Evolutionary conservation across 2,888 invertebrate species (phyloP), one percentile per base, ranked within the genome.

Genomic region (Hypsopygia costalis): DNA sequence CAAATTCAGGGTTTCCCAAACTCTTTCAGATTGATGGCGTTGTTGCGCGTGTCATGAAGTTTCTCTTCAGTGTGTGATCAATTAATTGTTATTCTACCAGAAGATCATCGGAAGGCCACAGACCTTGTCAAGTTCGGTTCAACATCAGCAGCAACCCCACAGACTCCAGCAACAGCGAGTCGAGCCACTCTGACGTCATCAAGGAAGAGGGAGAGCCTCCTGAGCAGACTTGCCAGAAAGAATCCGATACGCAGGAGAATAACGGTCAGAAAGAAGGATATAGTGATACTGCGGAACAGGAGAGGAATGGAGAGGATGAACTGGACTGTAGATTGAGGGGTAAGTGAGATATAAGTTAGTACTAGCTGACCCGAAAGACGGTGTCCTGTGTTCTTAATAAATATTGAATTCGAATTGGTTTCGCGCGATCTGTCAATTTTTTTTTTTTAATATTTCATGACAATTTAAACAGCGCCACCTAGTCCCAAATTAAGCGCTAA

Each of bases 141-240:
- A 62, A 69, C 54, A 40, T 74, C 11, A 53, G 55, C 46, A 50
- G 38, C 41, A 67, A 62, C 9, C 69, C 77, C 0, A 65, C 64
- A 0, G 81, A 78, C 47, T 81, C 81, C 1, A 76, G 61, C 56
- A 76, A 71, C 51, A 81, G 80, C 43, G 81, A 81, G 37, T 57
- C 62, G 8, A 77, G 78, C 48, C 70, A 61, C 29, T 74, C 77
- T 0, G 71, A 60, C 1, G 48, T 29, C 8, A 51, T 44, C 38
- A 62, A 54, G 36, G 63, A 58, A 42, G 33, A 28, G 32, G 32
- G 34, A n/a, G 47, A 39, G 8, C 47, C 51, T 33, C 38, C 37
- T 20, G 36, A 47, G 16, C 36, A 45, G 21, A 36, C 34, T 6
- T 35, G 38, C n/a, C 39, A 33, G 44, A 21, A 28, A 5, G 39